Evolutionary conservation across 2,797 vertebrate genomes (phyloP), one percentile per base, ranked within the genome.

Genomic region (Notolabrus celidotus): DNA sequence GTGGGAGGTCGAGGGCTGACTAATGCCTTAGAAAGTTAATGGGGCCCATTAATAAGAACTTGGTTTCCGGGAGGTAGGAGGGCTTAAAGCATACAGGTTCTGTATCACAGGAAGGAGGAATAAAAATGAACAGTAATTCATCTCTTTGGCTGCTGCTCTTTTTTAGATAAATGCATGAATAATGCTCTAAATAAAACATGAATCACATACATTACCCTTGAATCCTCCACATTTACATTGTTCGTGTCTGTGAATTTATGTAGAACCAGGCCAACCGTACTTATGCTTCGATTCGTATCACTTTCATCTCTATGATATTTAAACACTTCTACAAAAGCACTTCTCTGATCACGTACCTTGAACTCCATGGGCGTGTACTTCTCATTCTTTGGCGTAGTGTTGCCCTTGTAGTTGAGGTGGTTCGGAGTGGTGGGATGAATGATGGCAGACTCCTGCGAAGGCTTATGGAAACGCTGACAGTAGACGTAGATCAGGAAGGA

Each of bases 291-390:
- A 51, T 47, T 39, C 34, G 43, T 22, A 42, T 55, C 22, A 25
- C 29, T 23, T 34, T 51, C 20, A 61, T 43, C 54, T 33, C 0
- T 10, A 16, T 11, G 20, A 52, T 17, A 39, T 72, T 41, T 31
- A 27, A 33, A 31, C 22, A 19, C 0, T 12, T n/a, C 41, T 9
- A 15, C 16, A 11, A 23, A 1, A 38, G 29, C 3, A 5, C 7
- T 27, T 20, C 5, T 0, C 5, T 0, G 23, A 33, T 22, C 9
- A 3, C 16, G 1, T 25, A 98, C 97, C 97, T 99, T 98, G 91
- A 99, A 98, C 92, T 99, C 97, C 97, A 99, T 98, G 57, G 97
- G 97, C 25, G 96, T 97, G 92, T 98, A 98, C 83, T 98, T 97
- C 90, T 99, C 97, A 0, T 98, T 99, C 92, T 98, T 98, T 81